Conservation (phyloP, 2,888 invertebrate genomes). For the Ornithoptera alexandrae region DNA sequence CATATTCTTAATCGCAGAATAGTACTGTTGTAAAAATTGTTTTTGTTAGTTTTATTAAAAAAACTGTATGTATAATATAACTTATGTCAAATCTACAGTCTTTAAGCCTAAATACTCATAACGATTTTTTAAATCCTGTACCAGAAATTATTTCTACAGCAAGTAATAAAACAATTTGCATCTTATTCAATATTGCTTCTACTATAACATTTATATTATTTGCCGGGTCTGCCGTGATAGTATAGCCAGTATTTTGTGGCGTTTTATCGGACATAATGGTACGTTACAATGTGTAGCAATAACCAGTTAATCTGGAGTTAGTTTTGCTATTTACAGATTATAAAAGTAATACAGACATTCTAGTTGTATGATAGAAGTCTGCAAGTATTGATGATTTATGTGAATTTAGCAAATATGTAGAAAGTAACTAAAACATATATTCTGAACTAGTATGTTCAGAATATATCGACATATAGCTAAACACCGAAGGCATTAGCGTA, state of each 20-base stretch:
- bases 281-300: constrained; percentile 68
- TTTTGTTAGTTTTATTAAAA: constrained; percentile 2
- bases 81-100: constrained; percentile 28
- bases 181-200: constrained; percentile 32
- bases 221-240: constrained; percentile 71
- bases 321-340: constrained; percentile 72
- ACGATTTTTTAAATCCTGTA: constrained; percentile 27
- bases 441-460: constrained; percentile 16
- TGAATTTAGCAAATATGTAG: constrained; percentile 11
- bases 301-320: constrained; percentile 79
- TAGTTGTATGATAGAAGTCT: constrained; percentile 58
- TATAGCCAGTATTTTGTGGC: constrained; percentile 76
- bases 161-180: constrained; percentile 17
- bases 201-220: constrained; percentile 45
- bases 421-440: constrained; percentile 11
- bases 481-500: constrained; percentile 34
- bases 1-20: background rate
- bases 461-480: constrained; percentile 31
- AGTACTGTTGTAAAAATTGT: background rate
- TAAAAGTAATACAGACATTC: constrained; percentile 61
- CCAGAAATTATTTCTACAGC: constrained; percentile 31
- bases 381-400: constrained; percentile 26
- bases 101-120: constrained; percentile 43
- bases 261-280: constrained; percentile 79
- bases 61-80: constrained; percentile 16